Evolutionary conservation across 1,140 invertebrate genomes (phyloP).

Genomic region (Plectrocnemia conspersa): DNA sequence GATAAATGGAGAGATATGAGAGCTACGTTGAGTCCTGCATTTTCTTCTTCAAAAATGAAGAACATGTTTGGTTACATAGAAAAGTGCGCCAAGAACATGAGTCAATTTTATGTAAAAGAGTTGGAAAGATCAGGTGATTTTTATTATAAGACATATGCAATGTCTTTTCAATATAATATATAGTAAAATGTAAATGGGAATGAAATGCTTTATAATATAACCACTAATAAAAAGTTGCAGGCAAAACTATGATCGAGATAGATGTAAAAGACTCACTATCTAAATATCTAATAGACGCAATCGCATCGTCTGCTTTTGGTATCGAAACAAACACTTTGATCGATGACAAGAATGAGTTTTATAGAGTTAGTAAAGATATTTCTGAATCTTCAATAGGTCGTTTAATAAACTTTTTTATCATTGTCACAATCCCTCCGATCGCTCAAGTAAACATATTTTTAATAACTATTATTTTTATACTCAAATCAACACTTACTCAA

Average conservation of each 20-base stretch:
- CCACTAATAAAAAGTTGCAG: too few relatives aligned
- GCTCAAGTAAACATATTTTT: neutral
- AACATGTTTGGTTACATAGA: constrained; percentile 43
- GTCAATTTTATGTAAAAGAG: neutral
- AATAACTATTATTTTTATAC: too few relatives aligned
- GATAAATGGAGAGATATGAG: constrained; percentile 49
- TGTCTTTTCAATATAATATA: neutral
- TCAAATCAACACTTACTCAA: too few relatives aligned
- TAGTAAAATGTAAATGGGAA: too few relatives aligned
- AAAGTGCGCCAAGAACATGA: neutral
- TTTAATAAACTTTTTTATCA: constrained; percentile 37
- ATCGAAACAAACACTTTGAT: constrained; percentile 44
- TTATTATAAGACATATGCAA: neutral
- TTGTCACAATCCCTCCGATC: neutral
- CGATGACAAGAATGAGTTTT: constrained; percentile 47
- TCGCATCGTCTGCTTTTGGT: constrained; percentile 47
- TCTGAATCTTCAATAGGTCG: constrained; percentile 38
- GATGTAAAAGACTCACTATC: constrained; percentile 43
- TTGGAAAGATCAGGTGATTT: neutral
- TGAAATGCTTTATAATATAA: too few relatives aligned
- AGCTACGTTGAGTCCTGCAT: constrained; percentile 46
- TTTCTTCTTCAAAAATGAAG: constrained; percentile 49
- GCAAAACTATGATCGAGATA: constrained; percentile 5
- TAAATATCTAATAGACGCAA: constrained; percentile 46
- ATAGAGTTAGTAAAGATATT: constrained; percentile 40